Base-by-base conservation (phyloP, 2,797 vertebrate species). In the Pseudomugil gertrudae region DNA sequence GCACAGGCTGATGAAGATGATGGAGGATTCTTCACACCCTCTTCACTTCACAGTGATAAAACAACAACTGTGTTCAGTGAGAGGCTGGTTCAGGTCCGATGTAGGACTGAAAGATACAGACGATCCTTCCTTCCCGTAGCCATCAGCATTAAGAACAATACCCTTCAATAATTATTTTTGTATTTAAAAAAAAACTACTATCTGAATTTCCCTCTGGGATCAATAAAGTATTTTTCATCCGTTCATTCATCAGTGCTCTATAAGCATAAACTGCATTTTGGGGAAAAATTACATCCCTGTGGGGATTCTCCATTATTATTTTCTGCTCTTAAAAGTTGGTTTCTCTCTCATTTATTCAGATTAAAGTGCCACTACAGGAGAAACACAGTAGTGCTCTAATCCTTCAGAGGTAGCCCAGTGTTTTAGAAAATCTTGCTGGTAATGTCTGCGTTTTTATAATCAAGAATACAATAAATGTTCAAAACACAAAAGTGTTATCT, bases 291-390 rank as follows among this genome's bases (percentile, higher is more conserved):
- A 69, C 52, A 56, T 78, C 66, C 66, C 68, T 63, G 7, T 54
- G 59, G 40, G 40, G 64, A 65, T 57, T 64, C 45, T 75, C 35
- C 21, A 52, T 74, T 71, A 40, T 70, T 75, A 54, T 70, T 70
- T 72, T 53, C 19, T 35, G 47, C 43, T 60, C 45, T 72, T 78
- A 64, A 74, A 76, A 77, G 56, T 77, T 79, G 68, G 35, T 61
- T 81, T 13, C 48, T 14, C 19, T 63, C 73, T 88, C 60, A 76
- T 80, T 84, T 80, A 77, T 82, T 83, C 64, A 85, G 57, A 66
- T 35, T 11, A 27, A 83, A 72, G 66, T 62, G 45, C 78, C 2
- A 17, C 77, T 54, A 66, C 38, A 23, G 30, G 58, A 56, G 58
- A 80, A 80, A 81, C 64, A 56, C 61, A 57, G 66, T 30, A 57